These are phyloP conservation scores for Mycetomoellerius zeteki DNA, from an alignment of 1,140 invertebrate species.

Conservation along the genomic window DNA sequence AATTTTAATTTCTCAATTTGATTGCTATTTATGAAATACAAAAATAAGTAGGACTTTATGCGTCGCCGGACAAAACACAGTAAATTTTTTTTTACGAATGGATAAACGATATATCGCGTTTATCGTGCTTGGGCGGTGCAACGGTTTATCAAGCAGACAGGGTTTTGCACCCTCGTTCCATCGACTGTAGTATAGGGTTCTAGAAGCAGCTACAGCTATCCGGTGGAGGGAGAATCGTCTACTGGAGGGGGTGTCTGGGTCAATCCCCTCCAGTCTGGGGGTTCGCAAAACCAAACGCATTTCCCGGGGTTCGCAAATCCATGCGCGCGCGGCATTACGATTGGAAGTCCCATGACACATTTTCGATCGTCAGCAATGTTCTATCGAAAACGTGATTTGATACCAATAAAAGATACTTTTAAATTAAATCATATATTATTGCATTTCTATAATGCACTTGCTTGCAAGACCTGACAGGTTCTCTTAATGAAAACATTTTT, in stretches of 20 bases:
- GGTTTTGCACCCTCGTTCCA: conserved; percentile 80
- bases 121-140: conserved; percentile 80
- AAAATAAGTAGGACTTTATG: background rate
- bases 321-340: conserved; percentile 59
- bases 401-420: conserved; percentile 18
- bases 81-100: conserved; percentile 33
- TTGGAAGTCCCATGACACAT: conserved; percentile 67
- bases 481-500: background rate
- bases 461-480: background rate
- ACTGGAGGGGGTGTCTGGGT: conserved; percentile 87
- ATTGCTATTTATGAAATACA: background rate
- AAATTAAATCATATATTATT: conserved; percentile 28
- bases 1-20: conserved; percentile 20
- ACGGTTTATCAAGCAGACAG: conserved; percentile 82
- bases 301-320: conserved; percentile 85
- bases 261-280: conserved; percentile 85
- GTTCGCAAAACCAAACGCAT: conserved; percentile 85
- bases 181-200: conserved; percentile 78
- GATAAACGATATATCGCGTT: conserved; percentile 67
- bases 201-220: conserved; percentile 75
- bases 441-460: background rate
- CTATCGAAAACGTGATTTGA: conserved; percentile 8
- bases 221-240: conserved; percentile 80
- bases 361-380: conserved; percentile 56
- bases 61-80: background rate